These are phyloP conservation scores for Orcinus orca DNA, from an alignment of 2,113 vertebrate species.

Conservation along the genomic window DNA sequence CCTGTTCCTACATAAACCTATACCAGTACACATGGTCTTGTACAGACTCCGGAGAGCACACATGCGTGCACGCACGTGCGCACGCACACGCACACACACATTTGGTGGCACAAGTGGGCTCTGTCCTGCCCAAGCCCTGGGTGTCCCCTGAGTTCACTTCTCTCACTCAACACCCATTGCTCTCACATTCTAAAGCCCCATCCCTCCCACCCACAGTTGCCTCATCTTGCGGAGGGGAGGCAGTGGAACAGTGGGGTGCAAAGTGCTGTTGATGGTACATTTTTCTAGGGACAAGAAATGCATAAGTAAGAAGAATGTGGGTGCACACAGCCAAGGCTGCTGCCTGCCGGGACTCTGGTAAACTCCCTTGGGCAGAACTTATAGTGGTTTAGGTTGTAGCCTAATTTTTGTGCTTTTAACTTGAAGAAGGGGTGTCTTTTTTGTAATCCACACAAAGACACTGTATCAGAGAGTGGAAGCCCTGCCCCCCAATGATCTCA, in stretches of 20 bases:
- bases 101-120: neutral
- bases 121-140: neutral
- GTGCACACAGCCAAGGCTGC: neutral
- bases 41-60: neutral
- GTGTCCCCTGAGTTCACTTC: neutral
- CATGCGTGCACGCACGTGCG: no score
- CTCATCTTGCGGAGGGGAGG: neutral
- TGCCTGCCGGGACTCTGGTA: neutral
- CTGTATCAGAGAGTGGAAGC: neutral
- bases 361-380: neutral
- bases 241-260: neutral
- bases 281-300: neutral
- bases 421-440: neutral
- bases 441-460: neutral
- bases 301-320: neutral
- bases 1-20: constrained; percentile 19
- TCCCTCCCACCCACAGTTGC: neutral
- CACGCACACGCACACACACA: neutral
- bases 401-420: neutral
- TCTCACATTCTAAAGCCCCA: neutral
- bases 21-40: neutral
- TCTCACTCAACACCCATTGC: neutral
- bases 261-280: neutral
- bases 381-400: neutral
- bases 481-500: neutral